Evolutionary conservation across 2,797 vertebrate genomes (phyloP).

Genomic region (Telmatherina bonti): DNA sequence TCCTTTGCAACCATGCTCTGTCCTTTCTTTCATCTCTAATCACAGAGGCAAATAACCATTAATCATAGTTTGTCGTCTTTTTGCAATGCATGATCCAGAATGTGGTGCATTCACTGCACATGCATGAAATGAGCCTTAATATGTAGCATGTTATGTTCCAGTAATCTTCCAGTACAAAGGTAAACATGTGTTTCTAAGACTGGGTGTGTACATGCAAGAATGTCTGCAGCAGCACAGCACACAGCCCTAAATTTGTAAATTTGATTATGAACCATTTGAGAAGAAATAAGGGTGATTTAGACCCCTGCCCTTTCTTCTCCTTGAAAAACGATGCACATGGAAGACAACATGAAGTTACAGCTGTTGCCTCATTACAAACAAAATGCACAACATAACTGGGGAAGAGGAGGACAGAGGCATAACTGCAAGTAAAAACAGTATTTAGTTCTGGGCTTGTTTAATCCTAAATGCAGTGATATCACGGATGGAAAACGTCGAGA

Average conservation of each 20-base stretch:
- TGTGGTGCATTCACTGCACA: constrained; percentile 46
- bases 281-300: constrained; percentile 79
- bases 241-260: constrained; percentile 55
- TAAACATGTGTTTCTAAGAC: constrained; percentile 14
- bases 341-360: constrained; percentile 60
- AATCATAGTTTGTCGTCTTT: constrained; percentile 64
- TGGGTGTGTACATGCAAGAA: background rate
- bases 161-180: constrained; percentile 9
- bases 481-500: too few species aligned
- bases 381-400: constrained; percentile 69
- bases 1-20: constrained; percentile 42
- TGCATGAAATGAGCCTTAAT: constrained; percentile 65
- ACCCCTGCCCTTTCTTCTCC: constrained; percentile 70
- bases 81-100: constrained; percentile 43
- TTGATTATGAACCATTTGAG: constrained; percentile 72
- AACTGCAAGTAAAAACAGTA: constrained; percentile 50
- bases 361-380: constrained; percentile 70
- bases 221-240: constrained; percentile 35
- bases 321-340: constrained; percentile 64
- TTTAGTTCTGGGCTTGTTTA: constrained; percentile 45
- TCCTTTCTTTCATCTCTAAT: constrained; percentile 60
- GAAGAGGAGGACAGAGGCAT: constrained; percentile 57
- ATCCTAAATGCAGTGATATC: constrained; percentile 51
- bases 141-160: constrained; percentile 24
- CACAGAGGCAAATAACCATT: constrained; percentile 67